Evolutionary conservation across 2,888 invertebrate species (phyloP).

Genomic region (Gymnosoma rotundatum): DNA sequence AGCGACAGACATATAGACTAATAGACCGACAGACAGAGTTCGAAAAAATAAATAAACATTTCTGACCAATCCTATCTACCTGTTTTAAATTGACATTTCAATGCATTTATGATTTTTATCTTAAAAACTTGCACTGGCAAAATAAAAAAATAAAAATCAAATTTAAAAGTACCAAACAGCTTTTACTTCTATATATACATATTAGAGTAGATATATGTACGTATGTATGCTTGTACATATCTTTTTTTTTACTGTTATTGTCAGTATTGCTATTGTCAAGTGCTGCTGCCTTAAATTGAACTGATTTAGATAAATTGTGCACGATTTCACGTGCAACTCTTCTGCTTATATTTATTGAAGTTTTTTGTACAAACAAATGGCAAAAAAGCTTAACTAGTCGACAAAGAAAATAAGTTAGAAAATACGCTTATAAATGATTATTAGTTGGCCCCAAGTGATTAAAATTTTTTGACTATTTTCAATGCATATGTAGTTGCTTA

Average conservation of each 20-base stretch:
- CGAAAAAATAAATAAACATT: constrained; percentile 58
- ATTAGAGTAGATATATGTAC: not conserved
- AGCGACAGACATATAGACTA: constrained; percentile 12
- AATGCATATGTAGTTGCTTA: too few species aligned
- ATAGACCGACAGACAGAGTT: constrained; percentile 33
- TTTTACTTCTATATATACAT: constrained; percentile 7
- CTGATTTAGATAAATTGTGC: constrained; percentile 71
- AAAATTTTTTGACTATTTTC: too few species aligned
- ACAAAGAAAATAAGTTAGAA: constrained; percentile 28
- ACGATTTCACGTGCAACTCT: constrained; percentile 71
- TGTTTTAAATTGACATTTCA: constrained; percentile 78
- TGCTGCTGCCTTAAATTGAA: constrained; percentile 70
- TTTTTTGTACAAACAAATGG: constrained; percentile 40
- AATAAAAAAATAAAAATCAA: constrained; percentile 38
- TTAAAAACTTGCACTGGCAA: constrained; percentile 67
- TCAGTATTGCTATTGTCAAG: constrained; percentile 65
- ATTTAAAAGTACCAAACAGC: constrained; percentile 16
- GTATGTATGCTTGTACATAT: not conserved
- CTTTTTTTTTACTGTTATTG: constrained; percentile 12
- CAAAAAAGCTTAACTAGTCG: not conserved
- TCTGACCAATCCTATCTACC: constrained; percentile 70
- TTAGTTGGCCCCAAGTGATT: too few species aligned
- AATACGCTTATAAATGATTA: constrained; percentile 13
- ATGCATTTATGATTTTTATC: constrained; percentile 81
- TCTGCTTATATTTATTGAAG: constrained; percentile 61